Conservation (phyloP, 2,797 vertebrate species). For the Siniperca obscura region DNA sequence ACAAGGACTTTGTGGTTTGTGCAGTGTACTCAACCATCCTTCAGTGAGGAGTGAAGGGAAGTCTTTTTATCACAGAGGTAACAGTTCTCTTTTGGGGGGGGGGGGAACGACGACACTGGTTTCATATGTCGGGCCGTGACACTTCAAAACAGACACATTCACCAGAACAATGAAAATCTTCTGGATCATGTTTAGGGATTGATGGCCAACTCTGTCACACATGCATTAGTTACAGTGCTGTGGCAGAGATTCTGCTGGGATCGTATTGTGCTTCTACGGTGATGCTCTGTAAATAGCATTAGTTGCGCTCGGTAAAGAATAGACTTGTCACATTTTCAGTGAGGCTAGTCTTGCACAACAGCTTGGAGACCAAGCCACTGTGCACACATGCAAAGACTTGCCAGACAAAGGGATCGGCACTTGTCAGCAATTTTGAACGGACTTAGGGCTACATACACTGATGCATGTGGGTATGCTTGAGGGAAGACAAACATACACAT, state of each 20-base stretch:
- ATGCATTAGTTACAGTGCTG: conserved; percentile 76
- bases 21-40: conserved; percentile 21
- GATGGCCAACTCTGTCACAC: conserved; percentile 75
- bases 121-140: conserved; percentile 38
- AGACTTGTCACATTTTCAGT: conserved; percentile 83
- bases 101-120: conserved; percentile 27
- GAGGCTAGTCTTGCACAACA: conserved; percentile 77
- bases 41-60: conserved; percentile 17
- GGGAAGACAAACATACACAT: conserved; percentile 56
- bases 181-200: conserved; percentile 72
- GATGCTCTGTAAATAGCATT: conserved; percentile 83
- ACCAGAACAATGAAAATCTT: conserved; percentile 73
- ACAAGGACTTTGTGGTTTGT: conserved; percentile 54
- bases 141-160: conserved; percentile 63
- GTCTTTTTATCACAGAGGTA: conserved; percentile 43
- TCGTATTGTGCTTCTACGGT: conserved; percentile 74
- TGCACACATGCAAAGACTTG: conserved; percentile 68
- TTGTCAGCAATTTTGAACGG: conserved; percentile 79
- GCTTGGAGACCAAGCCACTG: conserved; percentile 77
- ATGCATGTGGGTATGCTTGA: conserved; percentile 59
- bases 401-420: conserved; percentile 80
- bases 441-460: conserved; percentile 67
- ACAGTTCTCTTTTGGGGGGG: conserved; percentile 20
- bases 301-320: conserved; percentile 81
- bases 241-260: conserved; percentile 66